A percentile compares a stretch with the other conserved stretches of the same genome.
phyloP scores from a whole-genome alignment of 1,140 invertebrate species.

The Penaeus indicus region DNA sequence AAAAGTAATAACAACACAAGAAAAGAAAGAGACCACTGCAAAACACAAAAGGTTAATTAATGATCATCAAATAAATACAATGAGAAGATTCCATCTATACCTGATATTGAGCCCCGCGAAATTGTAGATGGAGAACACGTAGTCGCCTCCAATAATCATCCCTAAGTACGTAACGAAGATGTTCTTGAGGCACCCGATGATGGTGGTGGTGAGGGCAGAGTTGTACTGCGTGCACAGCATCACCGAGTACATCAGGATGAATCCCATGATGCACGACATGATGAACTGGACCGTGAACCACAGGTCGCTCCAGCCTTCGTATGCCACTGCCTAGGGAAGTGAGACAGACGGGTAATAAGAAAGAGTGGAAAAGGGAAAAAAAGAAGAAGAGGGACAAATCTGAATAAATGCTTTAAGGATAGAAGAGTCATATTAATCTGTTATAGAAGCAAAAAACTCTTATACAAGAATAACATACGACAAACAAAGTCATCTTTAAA shows the following conservation, averaged over 20 bases:
- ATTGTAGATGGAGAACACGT: slow-evolving; percentile 92
- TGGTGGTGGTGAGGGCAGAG: slow-evolving; percentile 97
- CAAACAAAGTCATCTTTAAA: no score
- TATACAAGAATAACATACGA: background rate
- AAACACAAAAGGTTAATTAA: background rate
- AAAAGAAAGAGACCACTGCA: no score
- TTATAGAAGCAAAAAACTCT: background rate
- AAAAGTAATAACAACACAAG: background rate
- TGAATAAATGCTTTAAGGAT: background rate
- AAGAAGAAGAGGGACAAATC: slow-evolving; percentile 27
- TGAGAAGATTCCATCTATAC: slow-evolving; percentile 67
- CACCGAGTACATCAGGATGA: slow-evolving; percentile 94
- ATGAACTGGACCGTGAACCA: slow-evolving; percentile 88
- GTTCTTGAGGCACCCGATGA: slow-evolving; percentile 97
- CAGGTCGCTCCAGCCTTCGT: slow-evolving; percentile 80
- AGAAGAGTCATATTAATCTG: background rate
- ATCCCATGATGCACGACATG: slow-evolving; percentile 96
- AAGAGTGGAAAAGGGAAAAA: background rate
- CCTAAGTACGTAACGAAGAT: slow-evolving; percentile 92
- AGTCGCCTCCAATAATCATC: slow-evolving; percentile 98
- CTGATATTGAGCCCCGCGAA: slow-evolving; percentile 94
- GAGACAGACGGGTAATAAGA: background rate
- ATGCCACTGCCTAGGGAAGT: slow-evolving; percentile 74
- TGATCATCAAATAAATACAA: slow-evolving; percentile 12
- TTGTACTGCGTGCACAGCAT: slow-evolving; percentile 96